phyloP scores from a whole-genome alignment of 2,888 invertebrate genomes.

The Onchidella celtica region DNA sequence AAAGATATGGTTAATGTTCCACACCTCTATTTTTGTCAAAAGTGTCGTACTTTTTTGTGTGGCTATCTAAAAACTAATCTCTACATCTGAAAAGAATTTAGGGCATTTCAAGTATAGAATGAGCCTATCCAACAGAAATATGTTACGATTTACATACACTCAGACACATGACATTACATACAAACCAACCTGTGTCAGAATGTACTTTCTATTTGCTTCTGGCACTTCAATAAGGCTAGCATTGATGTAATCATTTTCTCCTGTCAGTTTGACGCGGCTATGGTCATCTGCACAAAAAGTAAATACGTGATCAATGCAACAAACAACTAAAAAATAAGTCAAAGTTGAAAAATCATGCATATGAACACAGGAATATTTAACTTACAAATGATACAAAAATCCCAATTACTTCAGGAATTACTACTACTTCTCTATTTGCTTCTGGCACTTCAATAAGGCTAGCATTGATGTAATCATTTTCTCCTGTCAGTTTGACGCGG shows the following conservation, averaged over 20 bases:
- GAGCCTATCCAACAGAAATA: too few species aligned
- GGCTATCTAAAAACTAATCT: too few species aligned
- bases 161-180: too few species aligned
- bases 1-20: too few species aligned
- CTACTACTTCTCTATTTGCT: conserved; percentile 90
- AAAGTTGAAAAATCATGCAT: background rate
- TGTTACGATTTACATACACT: too few species aligned
- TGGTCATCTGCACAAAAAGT: conserved; percentile 86
- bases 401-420: too few species aligned
- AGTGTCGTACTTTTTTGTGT: too few species aligned
- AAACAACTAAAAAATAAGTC: background rate
- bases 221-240: conserved; percentile 94
- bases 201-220: conserved; percentile 92
- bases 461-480: conserved; percentile 96
- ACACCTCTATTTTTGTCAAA: too few species aligned
- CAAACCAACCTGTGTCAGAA: conserved; percentile 88
- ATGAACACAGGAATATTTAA: too few species aligned
- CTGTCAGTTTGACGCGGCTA: conserved; percentile 89
- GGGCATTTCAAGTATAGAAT: too few species aligned
- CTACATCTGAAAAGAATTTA: too few species aligned
- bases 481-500: conserved; percentile 87
- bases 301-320: background rate
- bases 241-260: conserved; percentile 93
- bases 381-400: too few species aligned
- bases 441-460: conserved; percentile 92